Conservation (phyloP, 2,113 vertebrate genomes). For the Larimichthys polyactis region DNA sequence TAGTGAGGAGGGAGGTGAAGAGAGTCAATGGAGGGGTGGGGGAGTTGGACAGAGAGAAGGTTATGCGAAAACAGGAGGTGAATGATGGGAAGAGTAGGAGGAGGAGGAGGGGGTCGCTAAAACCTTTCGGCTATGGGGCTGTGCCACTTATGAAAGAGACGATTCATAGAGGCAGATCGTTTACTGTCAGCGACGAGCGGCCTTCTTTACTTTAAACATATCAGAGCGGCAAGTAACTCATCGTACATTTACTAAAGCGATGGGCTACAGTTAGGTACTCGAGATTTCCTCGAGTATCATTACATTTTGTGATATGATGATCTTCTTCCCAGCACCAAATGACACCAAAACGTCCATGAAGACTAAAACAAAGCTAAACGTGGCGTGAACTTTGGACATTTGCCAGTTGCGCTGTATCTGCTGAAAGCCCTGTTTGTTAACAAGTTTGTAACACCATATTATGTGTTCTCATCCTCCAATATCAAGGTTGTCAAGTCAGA, state of each 20-base stretch:
- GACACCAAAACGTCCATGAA: no score
- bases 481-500: no score
- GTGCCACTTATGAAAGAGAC: slow-evolving; percentile 80
- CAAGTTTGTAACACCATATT: no score
- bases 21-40: slow-evolving; percentile 71
- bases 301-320: not conserved
- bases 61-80: slow-evolving; percentile 75
- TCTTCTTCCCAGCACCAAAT: no score
- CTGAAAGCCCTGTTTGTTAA: no score
- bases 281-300: not conserved
- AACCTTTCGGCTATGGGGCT: slow-evolving; percentile 69
- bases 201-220: slow-evolving; percentile 18
- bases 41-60: slow-evolving; percentile 71
- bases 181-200: slow-evolving; percentile 65
- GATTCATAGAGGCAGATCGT: slow-evolving; percentile 79
- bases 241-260: not conserved
- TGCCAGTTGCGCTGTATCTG: no score
- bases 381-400: no score
- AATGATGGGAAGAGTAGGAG: slow-evolving; percentile 80
- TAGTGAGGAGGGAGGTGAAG: slow-evolving; percentile 74
- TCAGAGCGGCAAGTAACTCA: slow-evolving; percentile 6
- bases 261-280: not conserved
- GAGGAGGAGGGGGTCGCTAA: slow-evolving; percentile 72
- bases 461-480: no score
- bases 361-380: no score